Evolutionary conservation across 1,140 invertebrate species (phyloP), one percentile per base, ranked within the genome.

Genomic region (Leptinotarsa defecta): DNA sequence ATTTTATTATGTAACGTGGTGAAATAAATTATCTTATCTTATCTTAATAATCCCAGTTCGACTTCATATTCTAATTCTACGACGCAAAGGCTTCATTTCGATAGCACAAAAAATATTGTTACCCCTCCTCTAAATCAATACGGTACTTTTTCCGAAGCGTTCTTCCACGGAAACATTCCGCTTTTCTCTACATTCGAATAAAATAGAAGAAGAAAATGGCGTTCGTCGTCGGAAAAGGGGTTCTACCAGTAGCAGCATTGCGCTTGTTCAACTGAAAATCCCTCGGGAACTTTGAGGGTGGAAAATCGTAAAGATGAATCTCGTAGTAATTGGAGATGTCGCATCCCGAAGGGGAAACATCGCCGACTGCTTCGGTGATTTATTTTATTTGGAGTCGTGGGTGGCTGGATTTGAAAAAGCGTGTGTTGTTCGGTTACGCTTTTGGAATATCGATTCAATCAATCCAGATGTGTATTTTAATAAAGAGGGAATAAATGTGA

Each of bases 311-410:
- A 75, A 78, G 74, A 75, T 69, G 43, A 74, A 22, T 73, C 71
- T 22, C 20, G 74, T 34, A 73, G 77, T 77, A 79, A 79, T 79
- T 79, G 77, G 77, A 79, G 74, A 73, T 73, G 72, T 71, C 77
- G 27, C 72, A 74, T 74, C 77, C 75, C 75, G 75, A 74, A 77
- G 77, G 77, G 77, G 75, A 70, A 71, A 77, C 69, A 65, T 22
- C 62, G 63, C 63, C 22, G 34, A 67, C 49, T 48, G 62, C 49
- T 27, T 34, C 43, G 24, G 19, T 78, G 75, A 79, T 79, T 79
- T 79, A 79, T 79, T 77, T 79, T 72, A 71, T 77, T 79, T 77
- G 64, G n/a, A 73, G 72, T 76, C 77, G 77, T 77, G 77, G 77
- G 77, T 77, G 77, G 77, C 70, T 79, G 72, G 72, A 71, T 76